Percentiles rank a stretch among this genome's conserved stretches.
These are phyloP conservation scores for Dynastes hyllus DNA, from an alignment of 2,888 invertebrate species.

Conservation along the genomic window DNA sequence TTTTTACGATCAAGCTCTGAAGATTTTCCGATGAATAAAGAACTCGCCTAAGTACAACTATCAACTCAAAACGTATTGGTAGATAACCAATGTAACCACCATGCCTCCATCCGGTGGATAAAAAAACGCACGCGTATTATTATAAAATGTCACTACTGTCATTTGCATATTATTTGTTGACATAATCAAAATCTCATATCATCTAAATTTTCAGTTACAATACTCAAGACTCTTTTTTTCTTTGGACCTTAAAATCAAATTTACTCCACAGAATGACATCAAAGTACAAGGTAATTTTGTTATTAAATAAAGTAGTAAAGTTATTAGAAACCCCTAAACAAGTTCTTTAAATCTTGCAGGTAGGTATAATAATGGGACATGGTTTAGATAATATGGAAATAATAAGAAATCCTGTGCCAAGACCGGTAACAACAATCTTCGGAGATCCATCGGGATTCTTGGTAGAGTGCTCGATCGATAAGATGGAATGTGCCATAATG, in stretches of 20 bases:
- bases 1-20: too few relatives aligned
- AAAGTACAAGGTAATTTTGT: constrained; percentile 28
- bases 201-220: constrained; percentile 26
- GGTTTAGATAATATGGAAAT: constrained; percentile 94
- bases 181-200: constrained; percentile 1
- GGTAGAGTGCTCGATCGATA: constrained; percentile 83
- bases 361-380: constrained; percentile 98
- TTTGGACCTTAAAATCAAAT: not conserved
- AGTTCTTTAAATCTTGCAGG: constrained; percentile 72
- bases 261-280: constrained; percentile 5
- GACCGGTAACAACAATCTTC: constrained; percentile 82
- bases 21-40: too few relatives aligned
- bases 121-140: not conserved
- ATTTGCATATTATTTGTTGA: not conserved
- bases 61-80: too few relatives aligned
- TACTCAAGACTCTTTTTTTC: not conserved
- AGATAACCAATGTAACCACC: too few relatives aligned
- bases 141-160: not conserved
- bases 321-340: not conserved
- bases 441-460: constrained; percentile 86
- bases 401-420: constrained; percentile 81
- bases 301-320: not conserved
- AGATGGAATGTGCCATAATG: constrained; percentile 82
- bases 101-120: too few relatives aligned
- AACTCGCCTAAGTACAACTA: too few relatives aligned